Conservation (phyloP, 1,140 invertebrate genomes). For the Temnothorax longispinosus region DNA sequence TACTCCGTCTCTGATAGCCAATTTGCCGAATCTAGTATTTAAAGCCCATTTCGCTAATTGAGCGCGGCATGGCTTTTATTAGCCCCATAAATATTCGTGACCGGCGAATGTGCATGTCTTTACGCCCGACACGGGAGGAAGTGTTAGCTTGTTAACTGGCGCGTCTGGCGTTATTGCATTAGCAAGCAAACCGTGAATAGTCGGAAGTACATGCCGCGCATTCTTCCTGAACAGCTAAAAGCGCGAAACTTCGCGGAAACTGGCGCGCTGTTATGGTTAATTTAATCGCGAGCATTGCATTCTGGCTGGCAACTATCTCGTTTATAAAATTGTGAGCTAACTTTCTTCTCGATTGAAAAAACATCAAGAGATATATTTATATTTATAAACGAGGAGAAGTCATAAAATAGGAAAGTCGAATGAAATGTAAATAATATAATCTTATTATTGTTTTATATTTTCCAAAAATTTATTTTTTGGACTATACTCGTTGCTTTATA, state of each 20-base stretch:
- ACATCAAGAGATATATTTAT: neutral
- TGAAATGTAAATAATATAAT: neutral
- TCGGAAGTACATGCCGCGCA: conserved; percentile 49
- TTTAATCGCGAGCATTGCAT: neutral
- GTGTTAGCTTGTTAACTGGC: conserved; percentile 46
- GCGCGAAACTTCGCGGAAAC: conserved; percentile 14
- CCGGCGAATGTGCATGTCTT: conserved; percentile 29
- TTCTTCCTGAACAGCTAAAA: conserved; percentile 41
- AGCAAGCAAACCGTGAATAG: conserved; percentile 47
- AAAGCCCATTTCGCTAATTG: conserved; percentile 18
- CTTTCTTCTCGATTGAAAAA: neutral
- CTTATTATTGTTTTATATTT: neutral
- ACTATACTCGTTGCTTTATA: neutral
- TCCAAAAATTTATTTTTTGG: neutral
- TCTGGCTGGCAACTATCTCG: neutral
- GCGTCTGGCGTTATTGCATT: conserved; percentile 56
- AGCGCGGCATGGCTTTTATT: conserved; percentile 25
- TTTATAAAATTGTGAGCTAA: neutral
- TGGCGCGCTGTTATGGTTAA: conserved; percentile 4
- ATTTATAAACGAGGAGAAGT: neutral
- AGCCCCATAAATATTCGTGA: conserved; percentile 40
- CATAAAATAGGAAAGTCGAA: neutral
- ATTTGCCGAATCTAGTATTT: conserved; percentile 22
- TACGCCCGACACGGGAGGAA: conserved; percentile 24
- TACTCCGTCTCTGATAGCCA: neutral